Percentiles rank a stretch among this genome's conserved stretches.
Evolutionary conservation across 2,113 vertebrate genomes (phyloP).

Genomic region (Ardeotis arabs): DNA sequence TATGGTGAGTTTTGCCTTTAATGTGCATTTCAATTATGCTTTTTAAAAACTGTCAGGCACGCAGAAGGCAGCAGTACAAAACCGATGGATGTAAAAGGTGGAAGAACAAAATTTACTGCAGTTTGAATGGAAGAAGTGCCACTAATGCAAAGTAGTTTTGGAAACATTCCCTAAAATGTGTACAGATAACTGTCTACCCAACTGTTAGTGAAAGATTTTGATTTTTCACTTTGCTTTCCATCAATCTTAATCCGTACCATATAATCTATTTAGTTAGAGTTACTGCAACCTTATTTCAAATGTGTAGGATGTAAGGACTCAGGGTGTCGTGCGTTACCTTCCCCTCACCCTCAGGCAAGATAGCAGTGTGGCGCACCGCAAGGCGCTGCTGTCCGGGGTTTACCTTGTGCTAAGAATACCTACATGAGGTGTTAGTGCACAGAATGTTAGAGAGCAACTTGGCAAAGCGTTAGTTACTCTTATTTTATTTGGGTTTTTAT

Average conservation of each 20-base stretch:
- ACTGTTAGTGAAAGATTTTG: background rate
- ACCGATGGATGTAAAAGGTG: background rate
- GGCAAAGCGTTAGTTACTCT: background rate
- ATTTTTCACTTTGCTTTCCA: background rate
- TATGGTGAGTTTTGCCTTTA: background rate
- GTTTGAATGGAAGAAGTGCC: background rate
- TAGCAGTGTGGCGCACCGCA: rapidly evolving
- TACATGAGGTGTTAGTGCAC: background rate
- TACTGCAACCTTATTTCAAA: background rate
- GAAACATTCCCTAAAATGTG: background rate
- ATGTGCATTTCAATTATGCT: background rate
- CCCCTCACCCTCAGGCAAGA: background rate
- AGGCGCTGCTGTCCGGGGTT: background rate
- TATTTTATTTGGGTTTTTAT: background rate
- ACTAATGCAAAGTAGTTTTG: background rate
- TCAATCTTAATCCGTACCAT: background rate
- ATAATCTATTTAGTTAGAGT: background rate
- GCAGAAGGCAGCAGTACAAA: background rate
- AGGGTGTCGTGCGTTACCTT: background rate
- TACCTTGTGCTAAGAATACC: conserved; percentile 23
- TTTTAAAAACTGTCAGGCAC: background rate
- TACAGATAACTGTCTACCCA: background rate
- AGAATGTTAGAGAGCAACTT: background rate
- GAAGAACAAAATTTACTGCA: background rate
- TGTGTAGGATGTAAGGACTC: background rate